Base-by-base conservation (phyloP, 1,140 invertebrate species). In the Drosophila lacteicornis region DNA sequence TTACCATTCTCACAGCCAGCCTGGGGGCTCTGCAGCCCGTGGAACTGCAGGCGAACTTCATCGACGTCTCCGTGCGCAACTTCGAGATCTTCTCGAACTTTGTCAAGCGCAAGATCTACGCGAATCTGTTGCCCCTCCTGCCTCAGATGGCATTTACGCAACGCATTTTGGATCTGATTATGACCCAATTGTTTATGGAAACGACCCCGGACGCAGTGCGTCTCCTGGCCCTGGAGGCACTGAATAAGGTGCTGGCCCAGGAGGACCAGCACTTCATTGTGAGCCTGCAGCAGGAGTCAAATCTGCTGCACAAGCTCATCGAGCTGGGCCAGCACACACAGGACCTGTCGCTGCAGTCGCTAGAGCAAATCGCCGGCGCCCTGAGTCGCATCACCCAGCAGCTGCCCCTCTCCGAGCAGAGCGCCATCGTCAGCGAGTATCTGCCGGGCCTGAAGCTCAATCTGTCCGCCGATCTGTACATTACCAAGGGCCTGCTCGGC, bases 1-100 rank as follows among this genome's bases (percentile, higher is more conserved):
- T 92, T 25, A 84, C 79, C 5, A 8, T 33, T 8, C 50, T 92
- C 0, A 77, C 91, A 0, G 63, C 82, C 19, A 70, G 73, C 5
- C 43, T 92, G 33, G 88, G 85, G 6, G 86, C 82, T 13, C 59
- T 84, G 12, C 76, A 92, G 70, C 87, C 91, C 0, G 76, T 91
- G 33, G 91, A 92, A 56, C n/a, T 92, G 53, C 86, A 92, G 38
- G 62, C 82, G 1, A 87, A 91, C 49, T 84, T 86, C 4, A 87
- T 92, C 15, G 91, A 92, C 45, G 55, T 78, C 12, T 69, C 69
- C 43, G 80, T 91, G 38, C 63, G 79, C 3, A 92, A 92, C 47
- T 92, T 92, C 43, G 62, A 75, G 4, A 70, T 91, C 13, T 92
- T 87, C 33, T 79, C 82, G 1, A 79, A 82, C 53, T 91, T 87